Base-by-base conservation (phyloP, 2,113 vertebrate species). In the Sorex araneus region DNA sequence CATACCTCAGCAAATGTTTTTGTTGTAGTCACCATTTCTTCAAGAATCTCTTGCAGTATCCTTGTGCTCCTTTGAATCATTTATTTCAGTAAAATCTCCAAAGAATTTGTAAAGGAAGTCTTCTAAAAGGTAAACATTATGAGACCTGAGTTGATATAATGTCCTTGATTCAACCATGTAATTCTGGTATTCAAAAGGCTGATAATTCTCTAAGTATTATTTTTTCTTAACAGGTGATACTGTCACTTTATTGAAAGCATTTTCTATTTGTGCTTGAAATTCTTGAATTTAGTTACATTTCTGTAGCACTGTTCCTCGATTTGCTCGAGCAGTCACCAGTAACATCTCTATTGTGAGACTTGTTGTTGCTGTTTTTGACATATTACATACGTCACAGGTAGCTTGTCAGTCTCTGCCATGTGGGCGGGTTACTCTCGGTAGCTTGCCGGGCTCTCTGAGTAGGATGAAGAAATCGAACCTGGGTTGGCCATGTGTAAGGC, bases 51-150 rank as follows among this genome's bases (percentile, higher is more conserved):
- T 80, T 32, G 47, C 10, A 86, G 7, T 30, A 75, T 10, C 40
- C 18, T 43, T 18, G 8, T 40, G 16, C 1, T 83, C 57, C 87
- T 73, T 36, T 57, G 16, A 2, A 18, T 82, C 43, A 43, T 82
- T 78, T 82, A 77, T 74, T 57, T 77, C 45, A 90, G 3, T 28
- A 81, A 16, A 60, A 70, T 82, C 25, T 91, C 25, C 13, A 57
- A 60, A 66, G 50, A 13, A 34, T 70, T 91, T 79, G 50, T 5
- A 34, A 66, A 84, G 40, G 32, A 28, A 3, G 6, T 57, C 57
- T 32, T 94, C 57, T 23, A 21, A 23, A 15, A 64, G 16, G 27
- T 75, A 73, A 89, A 54, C 73, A 74, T 67, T 83, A 25, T 92
- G 47, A 94, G 67, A 2, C 8, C 57, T 43, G 2, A 47, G 34